These are phyloP conservation scores for Chelon auratus DNA, from an alignment of 2,797 vertebrate genomes.

Conservation along the genomic window DNA sequence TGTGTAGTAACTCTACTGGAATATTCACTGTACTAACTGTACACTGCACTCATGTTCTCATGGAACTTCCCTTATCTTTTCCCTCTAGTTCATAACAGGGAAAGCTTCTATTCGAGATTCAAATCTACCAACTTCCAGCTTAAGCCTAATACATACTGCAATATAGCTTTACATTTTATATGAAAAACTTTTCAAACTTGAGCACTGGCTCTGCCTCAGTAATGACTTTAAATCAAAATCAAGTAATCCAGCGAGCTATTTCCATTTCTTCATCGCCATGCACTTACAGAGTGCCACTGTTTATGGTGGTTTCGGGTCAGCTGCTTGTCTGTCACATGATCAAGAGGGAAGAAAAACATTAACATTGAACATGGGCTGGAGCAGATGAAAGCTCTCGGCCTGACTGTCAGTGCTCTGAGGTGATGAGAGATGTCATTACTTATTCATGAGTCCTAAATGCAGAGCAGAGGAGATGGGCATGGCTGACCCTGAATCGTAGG, in stretches of 20 bases:
- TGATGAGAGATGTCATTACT: conserved; percentile 83
- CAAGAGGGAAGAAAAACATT: conserved; percentile 82
- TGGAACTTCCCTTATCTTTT: too few species aligned
- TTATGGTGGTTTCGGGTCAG: conserved; percentile 82
- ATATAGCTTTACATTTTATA: not conserved
- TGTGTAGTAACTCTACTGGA: too few species aligned
- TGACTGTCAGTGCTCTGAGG: conserved; percentile 81
- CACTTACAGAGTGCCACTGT: conserved; percentile 69
- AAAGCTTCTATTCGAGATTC: too few species aligned
- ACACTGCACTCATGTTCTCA: too few species aligned
- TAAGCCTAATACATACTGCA: not conserved
- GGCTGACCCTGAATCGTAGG: conserved; percentile 75
- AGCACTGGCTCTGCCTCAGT: not conserved
- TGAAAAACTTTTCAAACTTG: conserved; percentile 41
- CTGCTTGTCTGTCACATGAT: conserved; percentile 85
- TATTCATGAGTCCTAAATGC: conserved; percentile 85
- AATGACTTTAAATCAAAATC: conserved; percentile 63
- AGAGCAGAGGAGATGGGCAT: conserved; percentile 82
- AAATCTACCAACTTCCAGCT: not conserved
- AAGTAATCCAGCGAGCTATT: conserved; percentile 61
- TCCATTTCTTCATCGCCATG: conserved; percentile 64
- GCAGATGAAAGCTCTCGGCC: conserved; percentile 81
- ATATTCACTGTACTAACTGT: too few species aligned
- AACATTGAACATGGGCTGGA: conserved; percentile 82
- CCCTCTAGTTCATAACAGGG: too few species aligned